Evolutionary conservation across 2,797 vertebrate genomes (phyloP).

Genomic region (Lindbergichthys nudifrons): DNA sequence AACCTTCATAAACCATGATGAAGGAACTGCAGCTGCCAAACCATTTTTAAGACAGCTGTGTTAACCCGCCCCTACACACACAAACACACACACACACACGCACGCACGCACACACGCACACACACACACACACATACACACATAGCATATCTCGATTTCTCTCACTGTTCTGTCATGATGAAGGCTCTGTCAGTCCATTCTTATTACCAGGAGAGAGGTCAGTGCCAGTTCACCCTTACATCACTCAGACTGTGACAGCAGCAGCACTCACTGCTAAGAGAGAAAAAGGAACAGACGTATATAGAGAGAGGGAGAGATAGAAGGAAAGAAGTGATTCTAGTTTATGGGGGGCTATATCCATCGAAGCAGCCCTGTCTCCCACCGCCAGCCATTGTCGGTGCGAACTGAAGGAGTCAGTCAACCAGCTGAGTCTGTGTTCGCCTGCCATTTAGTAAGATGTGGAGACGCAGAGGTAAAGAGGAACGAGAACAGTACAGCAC

Average conservation of each 20-base stretch:
- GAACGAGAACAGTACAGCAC: constrained; percentile 38
- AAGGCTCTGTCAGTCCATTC: constrained; percentile 73
- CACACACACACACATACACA: not conserved
- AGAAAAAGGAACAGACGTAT: constrained; percentile 58
- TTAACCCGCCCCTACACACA: not conserved
- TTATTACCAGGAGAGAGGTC: constrained; percentile 76
- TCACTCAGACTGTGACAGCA: constrained; percentile 71
- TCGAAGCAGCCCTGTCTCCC: constrained; percentile 45
- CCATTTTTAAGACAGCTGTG: constrained; percentile 29
- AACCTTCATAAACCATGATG: constrained; percentile 62
- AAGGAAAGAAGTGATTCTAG: constrained; percentile 51
- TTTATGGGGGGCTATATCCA: constrained; percentile 56
- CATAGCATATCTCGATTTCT: constrained; percentile 54
- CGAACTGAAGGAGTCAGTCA: constrained; percentile 56
- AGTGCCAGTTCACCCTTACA: constrained; percentile 74
- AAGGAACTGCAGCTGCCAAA: constrained; percentile 23
- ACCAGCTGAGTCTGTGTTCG: constrained; percentile 69
- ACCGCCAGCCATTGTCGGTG: constrained; percentile 53
- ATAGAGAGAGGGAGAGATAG: constrained; percentile 27
- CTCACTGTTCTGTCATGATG: constrained; percentile 66
- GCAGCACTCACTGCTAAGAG: constrained; percentile 52
- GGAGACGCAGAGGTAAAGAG: constrained; percentile 45
- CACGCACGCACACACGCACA: not conserved
- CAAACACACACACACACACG: too few species aligned
- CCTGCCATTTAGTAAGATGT: constrained; percentile 62